These are phyloP conservation scores for Heterochromis multidens DNA, from an alignment of 2,113 vertebrate species.

Conservation along the genomic window DNA sequence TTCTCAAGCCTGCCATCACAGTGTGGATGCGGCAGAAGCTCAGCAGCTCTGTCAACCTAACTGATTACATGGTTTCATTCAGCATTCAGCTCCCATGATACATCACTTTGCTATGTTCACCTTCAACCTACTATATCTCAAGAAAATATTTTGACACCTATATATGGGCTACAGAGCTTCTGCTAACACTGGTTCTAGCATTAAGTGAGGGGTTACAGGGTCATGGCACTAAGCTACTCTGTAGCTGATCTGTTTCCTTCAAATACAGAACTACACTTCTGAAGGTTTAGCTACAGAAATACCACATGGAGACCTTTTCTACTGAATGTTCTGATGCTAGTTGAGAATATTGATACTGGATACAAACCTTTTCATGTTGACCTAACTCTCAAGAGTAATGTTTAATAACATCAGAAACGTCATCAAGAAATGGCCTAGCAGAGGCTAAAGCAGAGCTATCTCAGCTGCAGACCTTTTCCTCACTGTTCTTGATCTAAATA, in stretches of 20 bases:
- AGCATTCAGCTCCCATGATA: background rate
- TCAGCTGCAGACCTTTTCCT: background rate
- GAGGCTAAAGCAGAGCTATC: no score
- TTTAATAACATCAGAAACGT: background rate
- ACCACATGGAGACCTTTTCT: background rate
- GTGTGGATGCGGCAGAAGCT: background rate
- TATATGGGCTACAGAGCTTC: background rate
- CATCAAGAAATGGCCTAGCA: background rate
- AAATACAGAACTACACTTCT: background rate
- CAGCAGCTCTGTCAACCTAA: background rate
- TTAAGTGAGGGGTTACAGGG: background rate
- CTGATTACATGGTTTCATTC: constrained; percentile 15
- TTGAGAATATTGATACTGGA: background rate
- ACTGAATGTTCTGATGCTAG: background rate
- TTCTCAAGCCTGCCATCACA: background rate
- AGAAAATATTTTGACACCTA: background rate
- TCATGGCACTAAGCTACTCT: background rate
- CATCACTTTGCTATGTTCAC: background rate
- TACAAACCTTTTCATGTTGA: background rate
- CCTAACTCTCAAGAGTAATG: background rate
- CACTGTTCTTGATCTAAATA: background rate
- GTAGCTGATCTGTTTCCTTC: background rate
- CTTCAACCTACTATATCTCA: no score
- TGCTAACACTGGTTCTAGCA: background rate
- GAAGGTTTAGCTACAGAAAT: background rate